phyloP scores from a whole-genome alignment of 2,113 vertebrate species.

The Sinosuthora webbiana region DNA sequence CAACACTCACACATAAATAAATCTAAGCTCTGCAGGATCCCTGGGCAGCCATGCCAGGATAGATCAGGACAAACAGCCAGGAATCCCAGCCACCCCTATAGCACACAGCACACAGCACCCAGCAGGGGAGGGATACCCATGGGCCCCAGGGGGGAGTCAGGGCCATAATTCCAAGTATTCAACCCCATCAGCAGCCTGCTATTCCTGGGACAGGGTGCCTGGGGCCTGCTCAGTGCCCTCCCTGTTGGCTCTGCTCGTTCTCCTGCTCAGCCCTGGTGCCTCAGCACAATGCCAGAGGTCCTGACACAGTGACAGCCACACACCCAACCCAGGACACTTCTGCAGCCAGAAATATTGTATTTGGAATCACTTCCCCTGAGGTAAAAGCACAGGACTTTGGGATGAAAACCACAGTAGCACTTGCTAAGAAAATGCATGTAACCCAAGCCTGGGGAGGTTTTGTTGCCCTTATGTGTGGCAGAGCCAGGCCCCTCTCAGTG shows the following conservation, averaged over 20 bases:
- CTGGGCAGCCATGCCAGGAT: not conserved
- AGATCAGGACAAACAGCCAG: not conserved
- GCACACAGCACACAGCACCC: not conserved
- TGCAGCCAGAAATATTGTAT: not conserved
- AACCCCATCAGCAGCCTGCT: not conserved
- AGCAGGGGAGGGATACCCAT: fast-evolving
- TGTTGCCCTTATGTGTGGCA: not conserved
- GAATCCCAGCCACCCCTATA: fast-evolving
- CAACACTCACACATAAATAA: not conserved
- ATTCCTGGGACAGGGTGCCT: fast-evolving
- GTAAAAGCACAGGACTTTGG: not conserved
- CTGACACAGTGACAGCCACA: not conserved
- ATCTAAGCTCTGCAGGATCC: not conserved
- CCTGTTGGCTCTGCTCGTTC: fast-evolving
- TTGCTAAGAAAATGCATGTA: not conserved
- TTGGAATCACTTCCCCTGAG: not conserved
- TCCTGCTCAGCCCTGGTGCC: not conserved
- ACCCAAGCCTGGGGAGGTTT: not conserved
- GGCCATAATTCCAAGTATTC: not conserved
- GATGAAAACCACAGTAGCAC: not conserved
- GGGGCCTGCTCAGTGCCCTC: not conserved
- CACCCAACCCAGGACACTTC: fast-evolving
- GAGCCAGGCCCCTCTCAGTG: not conserved
- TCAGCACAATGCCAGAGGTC: fast-evolving
- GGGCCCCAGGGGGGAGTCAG: not conserved